A percentile compares a stretch with the other conserved stretches of the same genome.
Evolutionary conservation across 2,888 invertebrate species (phyloP).

Genomic region (Pollenia griseotomentosa): DNA sequence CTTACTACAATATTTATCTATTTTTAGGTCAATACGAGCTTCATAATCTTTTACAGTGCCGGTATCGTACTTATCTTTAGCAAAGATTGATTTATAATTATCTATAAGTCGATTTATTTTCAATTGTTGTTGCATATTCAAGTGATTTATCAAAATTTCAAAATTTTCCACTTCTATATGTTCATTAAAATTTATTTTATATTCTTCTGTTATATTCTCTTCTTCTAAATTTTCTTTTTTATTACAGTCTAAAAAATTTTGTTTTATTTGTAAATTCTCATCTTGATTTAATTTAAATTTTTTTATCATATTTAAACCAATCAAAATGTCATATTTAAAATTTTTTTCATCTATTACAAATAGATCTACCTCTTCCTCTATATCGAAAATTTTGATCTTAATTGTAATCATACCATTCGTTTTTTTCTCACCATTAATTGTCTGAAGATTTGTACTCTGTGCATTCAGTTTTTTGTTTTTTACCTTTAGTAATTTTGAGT

Average conservation of each 20-base stretch:
- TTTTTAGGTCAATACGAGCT: conserved; percentile 73
- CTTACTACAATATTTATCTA: conserved; percentile 72
- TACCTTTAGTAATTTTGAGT: conserved; percentile 40
- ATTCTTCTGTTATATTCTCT: background rate
- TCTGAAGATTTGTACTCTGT: conserved; percentile 51
- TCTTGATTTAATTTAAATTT: background rate
- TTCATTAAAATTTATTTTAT: conserved; percentile 65
- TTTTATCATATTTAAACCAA: conserved; percentile 64
- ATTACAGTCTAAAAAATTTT: no score
- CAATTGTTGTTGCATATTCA: conserved; percentile 49
- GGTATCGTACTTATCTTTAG: conserved; percentile 76
- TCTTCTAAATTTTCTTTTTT: no score
- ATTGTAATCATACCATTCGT: conserved; percentile 63
- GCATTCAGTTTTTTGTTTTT: conserved; percentile 38
- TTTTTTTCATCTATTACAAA: conserved; percentile 68
- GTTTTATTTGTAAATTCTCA: no score
- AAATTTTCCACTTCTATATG: conserved; percentile 54
- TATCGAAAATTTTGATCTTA: conserved; percentile 70
- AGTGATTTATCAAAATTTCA: conserved; percentile 44
- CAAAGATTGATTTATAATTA: conserved; percentile 74
- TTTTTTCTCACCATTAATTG: conserved; percentile 73
- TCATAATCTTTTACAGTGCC: conserved; percentile 76
- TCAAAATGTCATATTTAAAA: conserved; percentile 15
- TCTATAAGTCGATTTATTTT: conserved; percentile 73
- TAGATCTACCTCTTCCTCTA: conserved; percentile 64